Base-by-base conservation (phyloP, 1,140 invertebrate species). In the Trachelipus rathkii region DNA sequence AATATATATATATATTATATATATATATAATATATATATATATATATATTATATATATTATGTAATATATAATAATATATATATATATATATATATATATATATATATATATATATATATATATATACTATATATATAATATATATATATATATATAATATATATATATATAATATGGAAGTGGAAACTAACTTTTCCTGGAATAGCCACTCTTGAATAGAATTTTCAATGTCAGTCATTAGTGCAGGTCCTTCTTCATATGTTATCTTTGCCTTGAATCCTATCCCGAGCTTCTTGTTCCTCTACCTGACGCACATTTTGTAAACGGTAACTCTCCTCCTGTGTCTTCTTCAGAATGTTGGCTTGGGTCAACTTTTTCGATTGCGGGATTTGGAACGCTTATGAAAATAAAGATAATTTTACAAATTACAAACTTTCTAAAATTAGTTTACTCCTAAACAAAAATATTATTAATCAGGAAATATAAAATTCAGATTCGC, bases 161-260 rank as follows among this genome's bases (percentile, higher is more conserved):
- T 73, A 72, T 72, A 60, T 21, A 73, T 43, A 66, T 71, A 72
- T 73, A 74, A 21, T 13, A 75, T 21, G 13, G 1, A 44, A 44
- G 5, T 72, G 43, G 13, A n/a, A 33, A 33, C 33, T 33, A 33
- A 76, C 78, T 66, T 78, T 60, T 78, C 82, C 72, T 82, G 85
- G 83, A 86, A 85, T 77, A 88, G 87, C 87, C 87, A 88, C 77
- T 87, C 86, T 73, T 87, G 82, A 70, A 88, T 87, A 78, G 87
- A 85, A 70, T 87, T 86, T 83, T 86, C 84, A 85, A 88, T 86
- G 15, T 82, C 84, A 78, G 87, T 86, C 71, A 86, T 85, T 77
- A 88, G 85, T 74, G 87, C 85, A 10, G 84, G 83, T 9, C 85
- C 87, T 78, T 88, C 86, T 21, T 84, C 84, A 43, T 86, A 84